Conservation (phyloP, 2,888 invertebrate genomes). For the Apamea epomidion region DNA sequence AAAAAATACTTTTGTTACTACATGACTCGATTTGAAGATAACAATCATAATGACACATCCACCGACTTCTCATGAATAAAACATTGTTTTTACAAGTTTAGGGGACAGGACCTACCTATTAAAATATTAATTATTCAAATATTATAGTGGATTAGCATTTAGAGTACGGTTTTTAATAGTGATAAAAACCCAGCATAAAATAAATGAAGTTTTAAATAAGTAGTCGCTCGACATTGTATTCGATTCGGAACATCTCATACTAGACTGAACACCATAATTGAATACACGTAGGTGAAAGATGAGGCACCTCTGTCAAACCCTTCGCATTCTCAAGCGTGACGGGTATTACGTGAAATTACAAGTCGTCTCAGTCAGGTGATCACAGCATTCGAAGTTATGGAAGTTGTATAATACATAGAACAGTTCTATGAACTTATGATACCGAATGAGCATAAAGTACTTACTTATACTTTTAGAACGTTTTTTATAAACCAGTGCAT, state of each 20-base stretch:
- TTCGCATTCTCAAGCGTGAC: slow-evolving; percentile 41
- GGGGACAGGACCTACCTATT: not conserved
- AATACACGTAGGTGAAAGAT: slow-evolving; percentile 18
- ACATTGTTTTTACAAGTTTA: not conserved
- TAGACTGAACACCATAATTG: slow-evolving; percentile 4
- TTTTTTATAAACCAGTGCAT: not conserved
- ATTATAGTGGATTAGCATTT: slow-evolving; percentile 25
- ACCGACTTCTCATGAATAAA: not conserved
- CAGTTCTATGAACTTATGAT: not conserved
- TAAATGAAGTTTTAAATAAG: slow-evolving; percentile 1
- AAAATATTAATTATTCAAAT: not conserved
- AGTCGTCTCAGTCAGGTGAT: slow-evolving; percentile 47
- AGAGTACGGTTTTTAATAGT: not conserved
- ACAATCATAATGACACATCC: not conserved
- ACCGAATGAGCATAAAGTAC: not conserved
- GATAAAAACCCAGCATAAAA: slow-evolving; percentile 7
- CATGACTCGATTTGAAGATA: not conserved
- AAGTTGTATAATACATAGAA: slow-evolving; percentile 21
- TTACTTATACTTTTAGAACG: not conserved
- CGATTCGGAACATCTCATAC: not conserved
- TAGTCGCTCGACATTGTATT: not conserved
- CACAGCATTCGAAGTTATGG: slow-evolving; percentile 33
- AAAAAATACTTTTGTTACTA: not conserved
- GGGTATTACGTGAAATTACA: slow-evolving; percentile 46
- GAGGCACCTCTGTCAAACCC: slow-evolving; percentile 32